Evolutionary conservation across 2,888 invertebrate species (phyloP).

Genomic region (Molorchus minor): DNA sequence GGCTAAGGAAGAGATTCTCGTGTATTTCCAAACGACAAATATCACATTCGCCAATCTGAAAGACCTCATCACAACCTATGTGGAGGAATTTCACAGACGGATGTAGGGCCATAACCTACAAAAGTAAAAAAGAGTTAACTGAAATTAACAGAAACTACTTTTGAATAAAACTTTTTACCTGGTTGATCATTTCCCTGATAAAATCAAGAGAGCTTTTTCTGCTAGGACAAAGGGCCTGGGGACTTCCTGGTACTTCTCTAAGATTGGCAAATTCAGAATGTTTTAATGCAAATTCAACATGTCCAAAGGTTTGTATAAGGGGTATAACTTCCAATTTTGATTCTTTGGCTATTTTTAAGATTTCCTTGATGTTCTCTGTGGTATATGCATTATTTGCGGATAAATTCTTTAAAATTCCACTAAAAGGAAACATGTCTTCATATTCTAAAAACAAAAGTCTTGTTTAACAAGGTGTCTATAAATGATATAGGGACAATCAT

Average conservation of each 20-base stretch:
- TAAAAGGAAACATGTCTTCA: conserved; percentile 85
- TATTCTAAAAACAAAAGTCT: conserved; percentile 73
- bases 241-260: conserved; percentile 73
- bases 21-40: conserved; percentile 66
- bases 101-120: conserved; percentile 57
- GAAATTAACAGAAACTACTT: conserved; percentile 1
- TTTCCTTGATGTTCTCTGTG: conserved; percentile 64
- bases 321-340: conserved; percentile 76
- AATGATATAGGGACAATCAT: too few species aligned
- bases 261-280: conserved; percentile 69
- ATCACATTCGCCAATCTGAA: conserved; percentile 74
- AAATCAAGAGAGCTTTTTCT: conserved; percentile 69
- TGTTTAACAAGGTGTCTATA: too few species aligned
- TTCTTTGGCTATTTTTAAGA: conserved; percentile 68
- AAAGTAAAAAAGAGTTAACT: conserved; percentile 7
- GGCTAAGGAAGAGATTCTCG: conserved; percentile 70
- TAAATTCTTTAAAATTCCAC: conserved; percentile 66
- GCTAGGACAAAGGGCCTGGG: conserved; percentile 78
- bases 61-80: conserved; percentile 80
- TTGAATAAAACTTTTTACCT: conserved; percentile 62
- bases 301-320: conserved; percentile 84
- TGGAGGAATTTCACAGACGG: conserved; percentile 67
- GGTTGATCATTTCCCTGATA: conserved; percentile 74
- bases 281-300: conserved; percentile 83
- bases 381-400: conserved; percentile 71